Evolutionary conservation across 2,888 invertebrate species (phyloP), one percentile per base, ranked within the genome.

Genomic region (Luperina nickerlii): DNA sequence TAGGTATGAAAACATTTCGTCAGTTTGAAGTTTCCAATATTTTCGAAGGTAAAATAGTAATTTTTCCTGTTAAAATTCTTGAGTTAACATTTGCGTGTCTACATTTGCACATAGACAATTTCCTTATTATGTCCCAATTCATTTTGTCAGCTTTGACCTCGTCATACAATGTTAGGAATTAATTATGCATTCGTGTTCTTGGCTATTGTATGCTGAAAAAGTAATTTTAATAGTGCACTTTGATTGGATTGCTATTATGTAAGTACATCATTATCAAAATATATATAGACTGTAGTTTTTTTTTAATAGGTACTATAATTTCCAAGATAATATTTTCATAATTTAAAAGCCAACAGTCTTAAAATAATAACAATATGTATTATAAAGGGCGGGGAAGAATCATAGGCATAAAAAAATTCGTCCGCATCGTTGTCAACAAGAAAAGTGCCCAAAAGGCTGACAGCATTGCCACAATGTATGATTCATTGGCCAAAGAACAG

Each of bases 131-230:
- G 66, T 71, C 54, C 27, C 1, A 84, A 71, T 57, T 62, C 38
- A 68, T 79, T 81, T 84, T 67, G 70, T 66, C 24, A 66, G 60
- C 9, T 79, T 54, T 27, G 60, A 51, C 79, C 84, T 84, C n/a
- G 81, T 60, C 78, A 42, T 45, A 45, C 79, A 84, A 83, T 42
- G 9, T 24, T 51, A 60, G 20, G 24, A 62, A 84, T 62, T 84
- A 67, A 54, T 62, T 83, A 57, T 48, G 42, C 24, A 65, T 57
- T n/a, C 5, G 2, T 84, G 66, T 84, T 54, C 70, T 62, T 45
- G 79, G 81, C n/a, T 51, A 24, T 20, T 27, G 48, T 42, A 18
- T 15, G 18, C 66, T 84, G 60, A 79, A 81, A 84, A 71, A 48
- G 13, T 54, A 79, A 24, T 45, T 67, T 57, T 3, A 63, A 69